Evolutionary conservation across 2,888 invertebrate genomes (phyloP).

Genomic region (Thymelicus acteon): DNA sequence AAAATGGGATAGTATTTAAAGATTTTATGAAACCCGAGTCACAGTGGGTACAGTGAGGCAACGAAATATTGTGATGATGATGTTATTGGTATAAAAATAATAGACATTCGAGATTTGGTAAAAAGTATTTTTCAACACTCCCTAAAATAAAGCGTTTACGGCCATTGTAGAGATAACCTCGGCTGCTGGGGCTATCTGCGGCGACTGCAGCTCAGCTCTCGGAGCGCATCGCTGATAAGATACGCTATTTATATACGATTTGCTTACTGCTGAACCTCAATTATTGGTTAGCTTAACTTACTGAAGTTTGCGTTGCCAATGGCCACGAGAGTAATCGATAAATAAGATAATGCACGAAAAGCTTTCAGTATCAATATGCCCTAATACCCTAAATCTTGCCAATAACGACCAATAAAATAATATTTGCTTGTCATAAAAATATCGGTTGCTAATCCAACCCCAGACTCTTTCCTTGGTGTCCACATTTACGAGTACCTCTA

Average conservation of each 20-base stretch:
- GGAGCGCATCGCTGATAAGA: conserved; percentile 27
- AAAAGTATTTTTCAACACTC: neutral
- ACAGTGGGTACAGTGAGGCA: no score
- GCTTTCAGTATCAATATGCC: neutral
- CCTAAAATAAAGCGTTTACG: conserved; percentile 6
- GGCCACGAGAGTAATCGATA: neutral
- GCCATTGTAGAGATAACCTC: neutral
- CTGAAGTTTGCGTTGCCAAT: neutral
- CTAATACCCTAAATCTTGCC: no score
- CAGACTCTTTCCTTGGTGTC: no score
- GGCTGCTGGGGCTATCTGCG: neutral
- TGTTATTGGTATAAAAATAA: no score
- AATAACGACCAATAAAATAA: no score
- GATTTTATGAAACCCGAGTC: no score
- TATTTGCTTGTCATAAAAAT: no score
- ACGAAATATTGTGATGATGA: no score
- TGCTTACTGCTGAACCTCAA: conserved; percentile 26
- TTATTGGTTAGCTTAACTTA: conserved; percentile 4
- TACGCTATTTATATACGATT: conserved; percentile 31
- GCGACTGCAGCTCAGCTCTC: conserved; percentile 14
- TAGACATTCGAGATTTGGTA: no score
- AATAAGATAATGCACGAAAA: neutral
- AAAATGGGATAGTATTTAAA: no score
- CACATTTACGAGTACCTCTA: no score
- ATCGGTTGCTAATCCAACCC: no score